These are phyloP conservation scores for Pelodytes ibericus DNA, from an alignment of 2,797 vertebrate genomes.

Conservation along the genomic window DNA sequence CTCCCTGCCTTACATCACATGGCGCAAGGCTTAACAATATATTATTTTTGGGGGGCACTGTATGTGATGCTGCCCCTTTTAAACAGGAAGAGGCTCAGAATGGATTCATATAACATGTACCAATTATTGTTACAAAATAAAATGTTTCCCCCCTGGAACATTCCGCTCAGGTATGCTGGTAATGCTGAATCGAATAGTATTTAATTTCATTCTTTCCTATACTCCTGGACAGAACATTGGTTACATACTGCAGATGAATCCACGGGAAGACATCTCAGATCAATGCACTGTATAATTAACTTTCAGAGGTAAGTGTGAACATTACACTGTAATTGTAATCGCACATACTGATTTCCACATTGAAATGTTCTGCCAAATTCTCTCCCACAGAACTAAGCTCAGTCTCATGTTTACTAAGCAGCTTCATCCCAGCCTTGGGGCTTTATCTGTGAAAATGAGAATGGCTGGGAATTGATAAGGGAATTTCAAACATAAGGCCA, in stretches of 20 bases:
- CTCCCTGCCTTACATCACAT: no score
- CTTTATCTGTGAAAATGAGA: no score
- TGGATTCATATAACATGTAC: slow-evolving; percentile 32
- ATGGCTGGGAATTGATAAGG: no score
- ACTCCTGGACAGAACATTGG: neutral
- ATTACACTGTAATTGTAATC: neutral
- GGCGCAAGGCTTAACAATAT: no score
- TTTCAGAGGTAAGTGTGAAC: neutral
- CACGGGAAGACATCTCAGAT: neutral
- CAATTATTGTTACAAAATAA: slow-evolving; percentile 39
- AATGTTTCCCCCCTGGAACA: neutral
- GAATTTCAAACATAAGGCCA: no score
- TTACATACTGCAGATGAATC: slow-evolving; percentile 7
- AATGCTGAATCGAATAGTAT: no score
- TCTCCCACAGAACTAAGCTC: no score
- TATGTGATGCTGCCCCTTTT: no score
- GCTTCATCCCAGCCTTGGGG: no score
- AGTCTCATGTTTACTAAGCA: no score
- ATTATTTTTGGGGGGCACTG: no score
- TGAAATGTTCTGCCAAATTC: no score
- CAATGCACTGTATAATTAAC: slow-evolving; percentile 16
- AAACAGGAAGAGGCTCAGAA: slow-evolving; percentile 15
- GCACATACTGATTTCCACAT: slow-evolving; percentile 1
- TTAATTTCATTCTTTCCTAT: neutral
- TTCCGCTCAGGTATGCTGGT: neutral